Conservation (phyloP, 2,888 invertebrate species). For the Drosophila pseudotakahashii region DNA sequence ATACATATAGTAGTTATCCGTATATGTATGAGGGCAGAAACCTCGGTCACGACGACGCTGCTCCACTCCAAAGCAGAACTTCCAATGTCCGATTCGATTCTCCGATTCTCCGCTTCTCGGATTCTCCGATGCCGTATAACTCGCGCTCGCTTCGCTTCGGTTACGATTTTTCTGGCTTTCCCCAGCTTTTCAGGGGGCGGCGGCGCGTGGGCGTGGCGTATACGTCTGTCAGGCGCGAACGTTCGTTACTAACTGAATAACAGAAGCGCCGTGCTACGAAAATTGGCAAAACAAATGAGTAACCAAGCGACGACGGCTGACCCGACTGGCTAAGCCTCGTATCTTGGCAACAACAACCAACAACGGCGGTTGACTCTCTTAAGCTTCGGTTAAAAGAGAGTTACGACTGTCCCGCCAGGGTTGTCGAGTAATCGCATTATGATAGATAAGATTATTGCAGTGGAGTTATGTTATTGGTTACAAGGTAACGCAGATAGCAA, state of each 20-base stretch:
- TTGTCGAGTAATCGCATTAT: constrained; percentile 15
- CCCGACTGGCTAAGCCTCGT: constrained; percentile 55
- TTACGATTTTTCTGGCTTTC: constrained; percentile 41
- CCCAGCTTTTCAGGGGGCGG: constrained; percentile 32
- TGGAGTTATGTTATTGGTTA: constrained; percentile 25
- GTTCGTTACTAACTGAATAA: constrained; percentile 72
- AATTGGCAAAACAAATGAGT: constrained; percentile 80
- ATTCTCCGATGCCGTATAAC: constrained; percentile 39
- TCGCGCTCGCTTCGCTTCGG: constrained; percentile 26
- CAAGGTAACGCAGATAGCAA: constrained; percentile 44
- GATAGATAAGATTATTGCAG: constrained; percentile 21
- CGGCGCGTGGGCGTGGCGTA: constrained; percentile 41
- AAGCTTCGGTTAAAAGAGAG: constrained; percentile 13
- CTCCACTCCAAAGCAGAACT: constrained; percentile 64
- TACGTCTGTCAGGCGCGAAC: constrained; percentile 73
- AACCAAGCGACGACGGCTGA: constrained; percentile 65
- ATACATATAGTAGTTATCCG: constrained; percentile 31
- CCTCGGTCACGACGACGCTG: constrained; percentile 63
- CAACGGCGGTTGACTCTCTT: constrained; percentile 21
- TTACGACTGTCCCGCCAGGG: constrained; percentile 15
- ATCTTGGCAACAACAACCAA: constrained; percentile 69
- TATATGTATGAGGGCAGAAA: constrained; percentile 57
- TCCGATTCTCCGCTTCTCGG: constrained; percentile 11
- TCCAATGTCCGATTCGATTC: constrained; percentile 69
- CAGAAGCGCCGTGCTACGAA: constrained; percentile 54